These are phyloP conservation scores for Rhingia campestris DNA, from an alignment of 2,888 invertebrate species.

Conservation along the genomic window DNA sequence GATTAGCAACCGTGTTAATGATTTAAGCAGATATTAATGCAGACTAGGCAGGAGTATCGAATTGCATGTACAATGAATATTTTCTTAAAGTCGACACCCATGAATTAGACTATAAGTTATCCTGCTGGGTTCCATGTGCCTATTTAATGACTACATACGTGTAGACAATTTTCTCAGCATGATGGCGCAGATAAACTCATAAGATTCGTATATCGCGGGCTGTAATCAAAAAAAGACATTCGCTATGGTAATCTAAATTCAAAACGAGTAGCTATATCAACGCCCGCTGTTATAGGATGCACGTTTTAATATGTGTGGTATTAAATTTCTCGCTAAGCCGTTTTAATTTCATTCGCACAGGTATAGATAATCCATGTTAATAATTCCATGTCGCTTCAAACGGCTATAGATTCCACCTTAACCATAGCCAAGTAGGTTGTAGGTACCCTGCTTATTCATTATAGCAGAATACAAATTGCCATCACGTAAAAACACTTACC, in stretches of 20 bases:
- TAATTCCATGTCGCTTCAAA: constrained; percentile 2
- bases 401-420: neutral
- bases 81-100: constrained; percentile 29
- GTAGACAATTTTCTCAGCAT: constrained; percentile 44
- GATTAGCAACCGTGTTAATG: constrained; percentile 4
- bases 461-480: constrained; percentile 22
- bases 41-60: neutral
- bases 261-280: constrained; percentile 58
- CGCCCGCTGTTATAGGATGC: constrained; percentile 46
- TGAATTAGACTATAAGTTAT: constrained; percentile 24
- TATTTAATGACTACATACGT: constrained; percentile 24
- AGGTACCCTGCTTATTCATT: constrained; percentile 30
- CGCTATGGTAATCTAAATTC: constrained; percentile 55
- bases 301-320: constrained; percentile 42
- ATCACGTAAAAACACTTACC: constrained; percentile 28
- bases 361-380: neutral
- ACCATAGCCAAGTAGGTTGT: too few relatives aligned
- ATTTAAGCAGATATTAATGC: neutral
- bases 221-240: constrained; percentile 31
- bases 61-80: neutral
- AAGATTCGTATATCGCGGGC: constrained; percentile 23
- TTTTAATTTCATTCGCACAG: constrained; percentile 42
- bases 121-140: constrained; percentile 31
- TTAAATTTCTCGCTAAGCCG: constrained; percentile 23
- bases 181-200: constrained; percentile 53